Conservation (phyloP, 2,888 invertebrate genomes). For the Rhogogaster chlorosoma region DNA sequence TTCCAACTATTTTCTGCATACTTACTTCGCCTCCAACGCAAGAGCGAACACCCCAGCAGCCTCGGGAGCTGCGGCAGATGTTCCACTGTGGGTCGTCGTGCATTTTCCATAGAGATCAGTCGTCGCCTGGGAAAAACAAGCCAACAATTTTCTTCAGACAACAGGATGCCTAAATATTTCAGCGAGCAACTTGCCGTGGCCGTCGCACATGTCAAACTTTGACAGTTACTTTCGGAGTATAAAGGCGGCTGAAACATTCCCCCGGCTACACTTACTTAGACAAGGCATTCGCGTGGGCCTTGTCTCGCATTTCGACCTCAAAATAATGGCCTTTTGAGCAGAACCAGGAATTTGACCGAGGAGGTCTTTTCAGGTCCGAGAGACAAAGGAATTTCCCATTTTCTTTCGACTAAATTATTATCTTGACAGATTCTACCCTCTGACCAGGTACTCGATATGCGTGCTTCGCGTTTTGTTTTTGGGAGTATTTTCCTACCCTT, state of each 20-base stretch:
- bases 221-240: not conserved
- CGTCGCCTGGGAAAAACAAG: constrained; percentile 84
- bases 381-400: not conserved
- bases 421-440: not conserved
- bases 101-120: constrained; percentile 99
- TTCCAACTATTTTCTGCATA: constrained; percentile 59
- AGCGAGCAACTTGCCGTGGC: not conserved
- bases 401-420: not conserved
- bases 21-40: constrained; percentile 98
- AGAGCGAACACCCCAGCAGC: constrained; percentile 99
- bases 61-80: constrained; percentile 99
- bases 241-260: not conserved
- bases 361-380: not conserved
- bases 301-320: constrained; percentile 3
- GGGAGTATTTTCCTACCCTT: not conserved
- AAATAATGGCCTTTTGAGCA: not conserved
- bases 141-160: not conserved
- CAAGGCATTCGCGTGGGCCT: not conserved
- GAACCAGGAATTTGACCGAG: not conserved
- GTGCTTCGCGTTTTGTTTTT: not conserved
- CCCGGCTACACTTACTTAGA: not conserved
- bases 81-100: constrained; percentile 99
- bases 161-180: not conserved
- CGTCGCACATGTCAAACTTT: not conserved
- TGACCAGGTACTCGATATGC: not conserved